Evolutionary conservation across 2,888 invertebrate genomes (phyloP), one percentile per base, ranked within the genome.

Genomic region (Kuschelorhynchus macadamiae): DNA sequence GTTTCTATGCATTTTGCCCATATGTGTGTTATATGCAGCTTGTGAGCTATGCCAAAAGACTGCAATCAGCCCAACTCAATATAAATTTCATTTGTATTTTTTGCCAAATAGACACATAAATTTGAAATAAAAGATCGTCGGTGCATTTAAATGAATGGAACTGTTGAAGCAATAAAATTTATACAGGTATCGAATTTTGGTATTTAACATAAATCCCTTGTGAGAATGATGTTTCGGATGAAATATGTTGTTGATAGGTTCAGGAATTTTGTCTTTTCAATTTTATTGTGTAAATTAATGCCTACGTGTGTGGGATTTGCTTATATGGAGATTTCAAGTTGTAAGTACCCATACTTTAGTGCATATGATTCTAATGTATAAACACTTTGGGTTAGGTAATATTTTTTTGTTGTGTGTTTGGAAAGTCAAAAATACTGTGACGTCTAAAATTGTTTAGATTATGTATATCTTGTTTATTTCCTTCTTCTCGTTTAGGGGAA

Each of bases 121-220:
- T 60, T 50, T 60, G 42, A 60, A 50, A 60, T 50, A 42, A 42
- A 56, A 50, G 36, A 47, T 17, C 12, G 18, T 41, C 42, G 47
- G 36, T 17, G 41, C n/a, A 55, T 55, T 18, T 41, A 41, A 55
- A 55, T 55, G 17, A 41, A 39, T 39, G 3, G 12, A 36, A 11
- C 21, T 41, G 53, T 55, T 41, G 53, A 55, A 47, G 60, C 55
- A 55, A 63, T 47, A 49, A 63, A 55, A 63, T 63, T 63, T 63
- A 63, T 63, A 47, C 56, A 17, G 39, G 56, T 63, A 63, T 63
- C 63, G 63, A 46, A 63, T 63, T 63, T 63, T 44, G 49, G 55
- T 63, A 49, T 36, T 62, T 62, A 44, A 32, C 60, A 60, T 60
- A 60, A 60, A 20, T 41, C 21, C 42, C 36, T 50, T 32, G 42